Percentiles rank a stretch among this genome's conserved stretches.
These are phyloP conservation scores for Sus cebifrons DNA, from an alignment of 2,797 vertebrate genomes.

Conservation along the genomic window DNA sequence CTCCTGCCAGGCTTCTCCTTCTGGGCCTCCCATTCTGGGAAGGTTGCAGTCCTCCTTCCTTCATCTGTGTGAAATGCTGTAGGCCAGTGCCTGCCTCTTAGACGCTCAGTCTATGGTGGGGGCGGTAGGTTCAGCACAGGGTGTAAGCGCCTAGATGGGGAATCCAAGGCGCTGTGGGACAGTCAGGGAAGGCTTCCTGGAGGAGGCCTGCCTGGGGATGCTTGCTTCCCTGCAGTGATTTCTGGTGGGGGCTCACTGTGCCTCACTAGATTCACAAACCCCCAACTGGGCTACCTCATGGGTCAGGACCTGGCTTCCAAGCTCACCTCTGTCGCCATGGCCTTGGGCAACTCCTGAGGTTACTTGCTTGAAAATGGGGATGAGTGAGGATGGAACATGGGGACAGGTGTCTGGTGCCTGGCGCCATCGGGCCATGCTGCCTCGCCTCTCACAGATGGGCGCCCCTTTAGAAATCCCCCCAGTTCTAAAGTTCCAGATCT, in stretches of 20 bases:
- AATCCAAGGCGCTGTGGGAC: background rate
- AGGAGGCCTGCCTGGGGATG: background rate
- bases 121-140: background rate
- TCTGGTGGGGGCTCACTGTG: background rate
- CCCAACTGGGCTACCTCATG: background rate
- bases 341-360: background rate
- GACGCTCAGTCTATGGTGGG: background rate
- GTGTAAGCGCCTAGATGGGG: background rate
- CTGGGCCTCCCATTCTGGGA: background rate
- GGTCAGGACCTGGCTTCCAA: background rate
- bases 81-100: background rate
- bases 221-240: background rate
- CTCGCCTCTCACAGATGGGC: conserved; percentile 60
- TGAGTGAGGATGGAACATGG: background rate
- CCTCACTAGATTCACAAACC: background rate
- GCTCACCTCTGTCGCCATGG: background rate
- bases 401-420: conserved; percentile 51
- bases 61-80: background rate
- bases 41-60: background rate
- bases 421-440: background rate
- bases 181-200: conserved; percentile 31
- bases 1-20: background rate
- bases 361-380: background rate
- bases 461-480: conserved; percentile 65
- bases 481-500: conserved; percentile 54